phyloP scores from a whole-genome alignment of 2,888 invertebrate species.

The Tethea ocularis region DNA sequence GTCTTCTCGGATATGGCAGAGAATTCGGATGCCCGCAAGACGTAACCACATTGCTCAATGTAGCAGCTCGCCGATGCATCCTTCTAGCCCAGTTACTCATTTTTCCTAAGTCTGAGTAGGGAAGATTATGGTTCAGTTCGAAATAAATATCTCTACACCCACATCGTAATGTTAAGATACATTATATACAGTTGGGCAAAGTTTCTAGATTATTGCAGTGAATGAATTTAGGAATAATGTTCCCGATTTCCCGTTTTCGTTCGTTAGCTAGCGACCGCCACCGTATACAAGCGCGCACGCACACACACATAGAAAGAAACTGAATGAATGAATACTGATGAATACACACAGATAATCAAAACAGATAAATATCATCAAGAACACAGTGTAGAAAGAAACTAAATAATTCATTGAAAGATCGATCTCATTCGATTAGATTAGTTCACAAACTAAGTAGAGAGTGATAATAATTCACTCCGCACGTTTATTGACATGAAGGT shows the following conservation, averaged over 20 bases:
- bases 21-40: conserved; percentile 94
- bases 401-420: no score
- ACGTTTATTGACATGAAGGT: no score
- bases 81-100: conserved; percentile 97
- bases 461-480: no score
- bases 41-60: conserved; percentile 94
- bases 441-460: no score
- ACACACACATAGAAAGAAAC: background rate
- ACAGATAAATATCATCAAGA: background rate
- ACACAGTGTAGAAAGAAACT: background rate
- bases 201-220: background rate
- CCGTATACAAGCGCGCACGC: background rate
- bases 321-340: background rate
- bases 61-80: conserved; percentile 95
- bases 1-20: conserved; percentile 91
- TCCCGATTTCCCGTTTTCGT: background rate
- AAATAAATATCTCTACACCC: background rate
- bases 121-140: background rate
- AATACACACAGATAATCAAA: background rate
- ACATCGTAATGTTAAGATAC: background rate
- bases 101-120: conserved; percentile 39
- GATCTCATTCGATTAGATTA: no score
- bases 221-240: background rate
- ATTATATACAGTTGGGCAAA: background rate
- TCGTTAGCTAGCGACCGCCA: background rate